phyloP scores from a whole-genome alignment of 2,113 vertebrate genomes.

The Phainopepla nitens region DNA sequence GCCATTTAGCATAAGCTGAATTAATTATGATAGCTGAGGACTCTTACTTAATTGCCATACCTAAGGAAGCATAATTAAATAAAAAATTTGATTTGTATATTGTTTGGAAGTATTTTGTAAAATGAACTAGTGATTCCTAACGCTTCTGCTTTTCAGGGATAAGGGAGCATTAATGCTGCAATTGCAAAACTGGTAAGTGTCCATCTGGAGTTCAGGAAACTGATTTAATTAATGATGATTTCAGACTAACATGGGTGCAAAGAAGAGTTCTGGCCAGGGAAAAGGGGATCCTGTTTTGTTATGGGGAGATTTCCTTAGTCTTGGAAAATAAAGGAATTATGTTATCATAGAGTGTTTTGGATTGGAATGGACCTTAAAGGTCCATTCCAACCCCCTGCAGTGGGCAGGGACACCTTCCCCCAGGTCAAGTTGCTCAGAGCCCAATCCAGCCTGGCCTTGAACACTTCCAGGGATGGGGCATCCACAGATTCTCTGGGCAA shows the following conservation, averaged over 20 bases:
- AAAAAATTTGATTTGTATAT: not conserved
- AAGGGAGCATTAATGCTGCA: not conserved
- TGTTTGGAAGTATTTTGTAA: not conserved
- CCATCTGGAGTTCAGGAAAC: not conserved
- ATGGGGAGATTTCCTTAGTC: not conserved
- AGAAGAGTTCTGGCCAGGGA: not conserved
- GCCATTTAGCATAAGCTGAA: not conserved
- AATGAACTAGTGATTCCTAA: not conserved
- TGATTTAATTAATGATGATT: not conserved
- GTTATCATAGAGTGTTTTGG: not conserved
- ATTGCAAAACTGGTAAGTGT: not conserved
- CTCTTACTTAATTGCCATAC: not conserved
- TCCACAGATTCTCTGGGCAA: not conserved
- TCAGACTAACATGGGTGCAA: not conserved
- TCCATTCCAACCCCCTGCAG: not conserved
- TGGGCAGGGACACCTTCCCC: not conserved
- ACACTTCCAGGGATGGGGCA: not conserved
- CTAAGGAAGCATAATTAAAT: not conserved
- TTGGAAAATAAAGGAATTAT: not conserved
- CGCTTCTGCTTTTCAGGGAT: not conserved
- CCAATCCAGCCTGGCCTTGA: not conserved
- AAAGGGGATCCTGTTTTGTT: not conserved
- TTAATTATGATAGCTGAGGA: not conserved
- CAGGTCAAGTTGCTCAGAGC: not conserved
- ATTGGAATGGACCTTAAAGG: not conserved